These are phyloP conservation scores for Cyclophora albipunctata DNA, from an alignment of 2,888 invertebrate genomes.

Conservation along the genomic window DNA sequence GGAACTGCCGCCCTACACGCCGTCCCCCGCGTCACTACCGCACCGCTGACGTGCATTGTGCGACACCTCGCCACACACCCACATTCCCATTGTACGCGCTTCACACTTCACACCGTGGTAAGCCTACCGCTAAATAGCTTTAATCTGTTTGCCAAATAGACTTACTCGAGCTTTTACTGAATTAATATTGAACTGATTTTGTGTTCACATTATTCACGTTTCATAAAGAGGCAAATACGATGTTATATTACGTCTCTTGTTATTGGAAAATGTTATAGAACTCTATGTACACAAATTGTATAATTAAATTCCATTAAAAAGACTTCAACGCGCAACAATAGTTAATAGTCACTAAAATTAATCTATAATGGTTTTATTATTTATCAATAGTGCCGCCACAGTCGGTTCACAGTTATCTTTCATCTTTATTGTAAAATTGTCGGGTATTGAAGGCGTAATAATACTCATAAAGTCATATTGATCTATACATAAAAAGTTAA, in stretches of 20 bases:
- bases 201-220: too few species aligned
- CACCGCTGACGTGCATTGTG: constrained; percentile 12
- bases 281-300: too few species aligned
- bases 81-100: background rate
- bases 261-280: too few species aligned
- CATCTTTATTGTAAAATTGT: constrained; percentile 11
- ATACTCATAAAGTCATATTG: constrained; percentile 19
- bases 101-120: background rate
- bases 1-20: constrained; percentile 60
- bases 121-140: too few species aligned
- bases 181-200: too few species aligned
- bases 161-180: too few species aligned
- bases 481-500: constrained; percentile 30
- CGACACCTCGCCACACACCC: background rate
- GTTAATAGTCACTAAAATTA: background rate
- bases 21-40: constrained; percentile 26
- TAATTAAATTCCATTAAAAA: background rate
- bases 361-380: background rate
- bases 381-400: constrained; percentile 1
- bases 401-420: constrained; percentile 6
- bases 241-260: too few species aligned
- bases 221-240: too few species aligned
- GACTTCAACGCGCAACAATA: constrained; percentile 1
- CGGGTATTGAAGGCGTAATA: constrained; percentile 13
- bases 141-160: too few species aligned